Conservation (phyloP, 2,113 vertebrate genomes). For the Shinisaurus crocodilurus region DNA sequence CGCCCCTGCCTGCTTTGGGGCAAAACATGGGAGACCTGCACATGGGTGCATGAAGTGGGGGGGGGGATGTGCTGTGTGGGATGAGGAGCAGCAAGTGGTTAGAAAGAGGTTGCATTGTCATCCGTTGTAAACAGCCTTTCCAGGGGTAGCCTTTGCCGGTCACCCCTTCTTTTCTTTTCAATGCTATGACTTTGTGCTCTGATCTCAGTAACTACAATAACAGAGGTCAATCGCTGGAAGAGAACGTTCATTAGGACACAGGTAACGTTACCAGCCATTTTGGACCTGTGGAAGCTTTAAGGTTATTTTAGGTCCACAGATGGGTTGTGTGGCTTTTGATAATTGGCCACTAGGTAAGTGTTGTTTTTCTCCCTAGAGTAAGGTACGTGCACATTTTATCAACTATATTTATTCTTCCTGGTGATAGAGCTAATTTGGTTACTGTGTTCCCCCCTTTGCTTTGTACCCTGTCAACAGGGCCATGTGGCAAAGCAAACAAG, state of each 20-base stretch:
- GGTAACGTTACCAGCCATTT: background rate
- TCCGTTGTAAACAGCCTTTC: too few species aligned
- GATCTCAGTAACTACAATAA: background rate
- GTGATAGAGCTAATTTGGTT: slow-evolving; percentile 58
- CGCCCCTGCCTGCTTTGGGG: too few species aligned
- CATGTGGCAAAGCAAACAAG: slow-evolving; percentile 56
- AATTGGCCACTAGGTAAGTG: slow-evolving; percentile 44
- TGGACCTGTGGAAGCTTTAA: background rate
- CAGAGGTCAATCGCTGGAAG: background rate
- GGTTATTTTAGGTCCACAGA: slow-evolving; percentile 2
- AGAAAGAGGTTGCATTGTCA: too few species aligned
- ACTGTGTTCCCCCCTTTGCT: slow-evolving; percentile 58
- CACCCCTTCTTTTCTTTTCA: background rate
- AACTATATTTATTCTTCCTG: slow-evolving; percentile 68
- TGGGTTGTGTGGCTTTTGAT: slow-evolving; percentile 15
- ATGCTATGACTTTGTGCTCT: background rate
- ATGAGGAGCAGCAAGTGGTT: too few species aligned
- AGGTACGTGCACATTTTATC: slow-evolving; percentile 64
- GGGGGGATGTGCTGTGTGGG: too few species aligned
- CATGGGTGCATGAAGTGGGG: too few species aligned
- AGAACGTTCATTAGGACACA: background rate
- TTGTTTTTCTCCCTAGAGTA: slow-evolving; percentile 54
- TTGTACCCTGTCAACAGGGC: slow-evolving; percentile 55
- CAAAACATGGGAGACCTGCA: too few species aligned
- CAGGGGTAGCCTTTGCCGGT: background rate